These are phyloP conservation scores for Philopotamus ludificatus DNA, from an alignment of 1,140 invertebrate species.

Conservation along the genomic window DNA sequence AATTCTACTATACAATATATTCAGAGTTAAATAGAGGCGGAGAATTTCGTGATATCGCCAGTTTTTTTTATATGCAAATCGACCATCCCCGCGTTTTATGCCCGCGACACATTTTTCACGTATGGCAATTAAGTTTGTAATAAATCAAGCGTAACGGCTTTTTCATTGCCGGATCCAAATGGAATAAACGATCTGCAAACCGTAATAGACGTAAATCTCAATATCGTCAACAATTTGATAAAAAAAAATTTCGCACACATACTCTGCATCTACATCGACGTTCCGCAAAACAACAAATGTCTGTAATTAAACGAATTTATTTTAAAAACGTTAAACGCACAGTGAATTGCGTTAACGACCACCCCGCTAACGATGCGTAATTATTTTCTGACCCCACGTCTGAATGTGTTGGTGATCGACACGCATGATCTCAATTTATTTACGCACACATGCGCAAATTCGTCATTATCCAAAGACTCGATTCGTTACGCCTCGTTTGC, in stretches of 20 bases:
- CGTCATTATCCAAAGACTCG: slow-evolving; percentile 7
- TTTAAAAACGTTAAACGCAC: too few species aligned
- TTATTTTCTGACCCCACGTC: not conserved
- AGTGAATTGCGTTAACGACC: not conserved
- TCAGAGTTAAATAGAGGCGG: too few species aligned
- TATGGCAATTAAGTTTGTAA: slow-evolving; percentile 39
- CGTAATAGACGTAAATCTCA: not conserved
- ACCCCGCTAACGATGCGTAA: not conserved
- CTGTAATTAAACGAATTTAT: too few species aligned
- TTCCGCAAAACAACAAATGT: too few species aligned
- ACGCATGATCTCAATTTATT: not conserved
- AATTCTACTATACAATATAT: too few species aligned
- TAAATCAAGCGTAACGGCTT: slow-evolving; percentile 35
- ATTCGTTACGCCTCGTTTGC: slow-evolving; percentile 1
- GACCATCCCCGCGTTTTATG: not conserved
- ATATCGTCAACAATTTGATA: not conserved
- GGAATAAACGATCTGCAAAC: slow-evolving; percentile 15
- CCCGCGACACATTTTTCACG: not conserved
- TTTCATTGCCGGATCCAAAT: slow-evolving; percentile 26
- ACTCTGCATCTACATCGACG: too few species aligned
- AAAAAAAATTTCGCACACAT: not conserved
- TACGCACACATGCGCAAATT: not conserved
- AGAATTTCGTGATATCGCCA: too few species aligned
- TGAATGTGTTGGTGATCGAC: not conserved
- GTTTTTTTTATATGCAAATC: slow-evolving; percentile 15